phyloP scores from a whole-genome alignment of 2,888 invertebrate genomes.

The Psylliodes chrysocephalus region DNA sequence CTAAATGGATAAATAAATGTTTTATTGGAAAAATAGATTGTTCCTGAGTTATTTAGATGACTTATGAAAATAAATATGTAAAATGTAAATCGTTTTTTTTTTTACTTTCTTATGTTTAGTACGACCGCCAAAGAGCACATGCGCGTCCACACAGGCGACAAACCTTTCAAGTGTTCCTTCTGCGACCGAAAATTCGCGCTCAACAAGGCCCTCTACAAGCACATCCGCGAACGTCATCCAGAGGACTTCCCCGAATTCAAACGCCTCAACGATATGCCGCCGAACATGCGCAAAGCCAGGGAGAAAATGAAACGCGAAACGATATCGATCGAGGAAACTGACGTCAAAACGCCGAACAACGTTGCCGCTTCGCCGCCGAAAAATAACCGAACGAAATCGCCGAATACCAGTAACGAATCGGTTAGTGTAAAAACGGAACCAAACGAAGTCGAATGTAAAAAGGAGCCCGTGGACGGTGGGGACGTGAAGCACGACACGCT shows the following conservation, averaged over 20 bases:
- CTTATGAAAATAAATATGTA: too few relatives aligned
- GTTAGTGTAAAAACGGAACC: constrained; percentile 6
- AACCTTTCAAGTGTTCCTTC: constrained; percentile 55
- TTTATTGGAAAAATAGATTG: neutral
- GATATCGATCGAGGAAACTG: constrained; percentile 22
- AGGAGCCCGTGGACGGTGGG: neutral
- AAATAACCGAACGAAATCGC: neutral
- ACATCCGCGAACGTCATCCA: constrained; percentile 56
- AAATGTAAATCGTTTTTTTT: too few relatives aligned
- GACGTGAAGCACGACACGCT: constrained; percentile 1
- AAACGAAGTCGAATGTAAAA: neutral
- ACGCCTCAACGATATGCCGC: constrained; percentile 46
- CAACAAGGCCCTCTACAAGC: constrained; percentile 57
- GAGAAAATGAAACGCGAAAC: constrained; percentile 41
- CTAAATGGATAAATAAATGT: neutral
- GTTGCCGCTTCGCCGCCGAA: neutral
- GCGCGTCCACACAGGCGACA: constrained; percentile 57
- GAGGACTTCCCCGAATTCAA: constrained; percentile 53
- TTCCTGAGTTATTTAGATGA: too few relatives aligned
- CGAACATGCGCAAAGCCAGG: constrained; percentile 46
- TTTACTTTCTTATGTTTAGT: too few relatives aligned
- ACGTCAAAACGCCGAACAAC: too few relatives aligned
- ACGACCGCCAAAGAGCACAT: constrained; percentile 59
- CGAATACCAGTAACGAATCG: neutral
- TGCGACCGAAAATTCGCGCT: constrained; percentile 55